Percentiles rank a stretch among this genome's conserved stretches.
These are phyloP conservation scores for Xiphorhynchus erythropygius DNA, from an alignment of 2,797 vertebrate species.

Conservation along the genomic window DNA sequence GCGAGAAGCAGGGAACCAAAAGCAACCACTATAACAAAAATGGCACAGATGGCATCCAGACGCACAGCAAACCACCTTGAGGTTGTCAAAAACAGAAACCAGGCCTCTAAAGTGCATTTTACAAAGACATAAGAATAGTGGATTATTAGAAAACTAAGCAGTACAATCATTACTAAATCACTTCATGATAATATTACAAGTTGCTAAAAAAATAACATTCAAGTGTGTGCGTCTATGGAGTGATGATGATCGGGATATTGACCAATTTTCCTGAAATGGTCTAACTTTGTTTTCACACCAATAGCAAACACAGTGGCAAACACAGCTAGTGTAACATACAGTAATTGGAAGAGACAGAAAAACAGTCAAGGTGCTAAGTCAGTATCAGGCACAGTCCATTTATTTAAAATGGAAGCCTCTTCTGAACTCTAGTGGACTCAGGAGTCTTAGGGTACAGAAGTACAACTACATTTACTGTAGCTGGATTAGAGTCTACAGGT, in stretches of 20 bases:
- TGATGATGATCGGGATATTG: not conserved
- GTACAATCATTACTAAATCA: not conserved
- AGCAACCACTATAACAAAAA: slow-evolving; percentile 86
- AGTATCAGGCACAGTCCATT: not conserved
- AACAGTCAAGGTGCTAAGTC: not conserved
- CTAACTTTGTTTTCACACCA: not conserved
- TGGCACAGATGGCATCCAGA: slow-evolving; percentile 91
- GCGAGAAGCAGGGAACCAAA: slow-evolving; percentile 88
- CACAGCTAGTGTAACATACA: not conserved
- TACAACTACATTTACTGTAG: not conserved
- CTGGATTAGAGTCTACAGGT: not conserved
- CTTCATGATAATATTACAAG: not conserved
- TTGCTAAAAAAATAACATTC: not conserved
- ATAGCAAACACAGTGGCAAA: not conserved
- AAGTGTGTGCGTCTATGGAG: not conserved
- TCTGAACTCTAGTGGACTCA: not conserved
- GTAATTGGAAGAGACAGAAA: not conserved
- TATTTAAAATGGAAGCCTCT: not conserved
- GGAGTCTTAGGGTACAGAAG: not conserved
- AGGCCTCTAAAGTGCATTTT: slow-evolving; percentile 82
- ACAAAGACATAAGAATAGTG: slow-evolving; percentile 7
- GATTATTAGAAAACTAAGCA: not conserved
- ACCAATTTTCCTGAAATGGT: not conserved
- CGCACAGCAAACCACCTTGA: slow-evolving; percentile 94
- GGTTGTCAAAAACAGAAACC: slow-evolving; percentile 93